Base-by-base conservation (phyloP, 2,888 invertebrate species). In the Horisme vitalbata region DNA sequence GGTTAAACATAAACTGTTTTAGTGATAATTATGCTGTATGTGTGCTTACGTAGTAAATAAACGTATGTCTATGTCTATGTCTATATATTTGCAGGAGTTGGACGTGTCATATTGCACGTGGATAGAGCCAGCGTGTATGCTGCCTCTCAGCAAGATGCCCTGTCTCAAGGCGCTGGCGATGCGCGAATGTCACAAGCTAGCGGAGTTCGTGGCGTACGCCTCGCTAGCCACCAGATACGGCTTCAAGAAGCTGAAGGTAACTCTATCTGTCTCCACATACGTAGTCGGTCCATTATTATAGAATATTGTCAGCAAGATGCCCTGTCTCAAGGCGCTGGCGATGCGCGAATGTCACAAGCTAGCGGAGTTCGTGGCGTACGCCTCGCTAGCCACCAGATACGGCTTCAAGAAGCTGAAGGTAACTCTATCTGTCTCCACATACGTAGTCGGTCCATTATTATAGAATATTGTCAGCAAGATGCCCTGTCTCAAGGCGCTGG, bases 391-490 rank as follows among this genome's bases (percentile, higher is more conserved):
- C 0, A 91, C 94, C 0, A 80, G 94, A 57, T 94, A 93, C 68
- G 96, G 96, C 0, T 95, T 94, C 72, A 88, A 89, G 57, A 72
- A 81, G 1, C 75, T 94, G 1, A 80, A 88, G 89, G 92, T 92
- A 64, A 12, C n/a, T n/a, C n/a, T n/a, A n/a, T n/a, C n/a, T n/a
- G n/a, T n/a, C n/a, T n/a, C n/a, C n/a, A n/a, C n/a, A n/a, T n/a
- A n/a, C n/a, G n/a, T n/a, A n/a, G n/a, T n/a, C n/a, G n/a, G n/a
- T n/a, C n/a, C n/a, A n/a, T n/a, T n/a, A n/a, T n/a, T n/a, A n/a
- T n/a, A n/a, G n/a, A n/a, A n/a, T n/a, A n/a, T n/a, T n/a, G n/a
- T 96, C 1, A 94, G 95, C 62, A 96, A 95, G 80, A 82, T 94
- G 66, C 79, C 89, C 1, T 75, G 82, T 4, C 83, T 96, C 14